A percentile compares a stretch with the other conserved stretches of the same genome.
Evolutionary conservation across 2,888 invertebrate species (phyloP).

Genomic region (Strigamia transsilvanica): DNA sequence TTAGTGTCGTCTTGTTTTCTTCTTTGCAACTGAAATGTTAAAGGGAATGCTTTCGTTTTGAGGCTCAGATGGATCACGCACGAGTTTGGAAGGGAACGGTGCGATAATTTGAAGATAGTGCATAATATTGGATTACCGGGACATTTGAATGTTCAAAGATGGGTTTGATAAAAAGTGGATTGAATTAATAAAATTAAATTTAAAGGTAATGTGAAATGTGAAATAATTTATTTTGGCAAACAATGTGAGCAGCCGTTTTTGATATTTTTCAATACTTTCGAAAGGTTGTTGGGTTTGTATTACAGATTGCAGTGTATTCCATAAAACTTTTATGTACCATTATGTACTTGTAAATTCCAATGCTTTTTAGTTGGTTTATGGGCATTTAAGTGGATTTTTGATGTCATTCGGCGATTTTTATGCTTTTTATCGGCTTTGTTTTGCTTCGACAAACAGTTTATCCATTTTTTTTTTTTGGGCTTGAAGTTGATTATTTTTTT

Average conservation of each 20-base stretch:
- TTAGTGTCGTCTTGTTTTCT: neutral
- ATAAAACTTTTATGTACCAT: too few relatives aligned
- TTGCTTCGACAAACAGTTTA: slow-evolving; percentile 1
- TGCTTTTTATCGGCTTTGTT: neutral
- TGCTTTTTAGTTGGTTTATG: too few relatives aligned
- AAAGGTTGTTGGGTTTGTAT: too few relatives aligned
- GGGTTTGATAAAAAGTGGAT: too few relatives aligned
- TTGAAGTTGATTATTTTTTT: neutral
- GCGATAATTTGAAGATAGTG: neutral
- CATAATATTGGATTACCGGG: neutral
- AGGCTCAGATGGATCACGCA: neutral
- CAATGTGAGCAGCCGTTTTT: too few relatives aligned
- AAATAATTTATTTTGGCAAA: too few relatives aligned
- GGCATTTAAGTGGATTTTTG: neutral
- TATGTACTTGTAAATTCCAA: too few relatives aligned
- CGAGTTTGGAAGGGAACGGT: neutral
- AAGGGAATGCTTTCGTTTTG: neutral
- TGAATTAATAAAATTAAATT: too few relatives aligned
- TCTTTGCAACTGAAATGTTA: neutral
- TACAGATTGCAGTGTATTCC: too few relatives aligned
- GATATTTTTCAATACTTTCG: too few relatives aligned
- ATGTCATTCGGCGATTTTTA: neutral
- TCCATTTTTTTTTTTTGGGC: neutral
- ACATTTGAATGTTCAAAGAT: too few relatives aligned
- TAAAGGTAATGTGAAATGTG: too few relatives aligned